A percentile compares a stretch with the other conserved stretches of the same genome.
phyloP scores from a whole-genome alignment of 2,113 vertebrate genomes.

The Lamprologus lemairii region DNA sequence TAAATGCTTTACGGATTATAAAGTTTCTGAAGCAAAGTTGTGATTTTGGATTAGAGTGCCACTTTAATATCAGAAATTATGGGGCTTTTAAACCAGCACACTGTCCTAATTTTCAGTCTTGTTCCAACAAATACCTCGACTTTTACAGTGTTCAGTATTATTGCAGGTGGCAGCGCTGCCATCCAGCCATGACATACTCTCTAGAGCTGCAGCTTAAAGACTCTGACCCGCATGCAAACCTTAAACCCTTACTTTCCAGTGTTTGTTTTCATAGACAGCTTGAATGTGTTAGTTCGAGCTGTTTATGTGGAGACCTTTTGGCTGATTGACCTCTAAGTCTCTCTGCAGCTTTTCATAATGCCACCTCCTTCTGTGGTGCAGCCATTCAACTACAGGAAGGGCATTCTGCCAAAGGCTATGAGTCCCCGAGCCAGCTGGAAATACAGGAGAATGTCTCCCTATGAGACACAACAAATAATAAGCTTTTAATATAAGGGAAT shows the following conservation, averaged over 20 bases:
- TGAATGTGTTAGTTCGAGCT: slow-evolving; percentile 21
- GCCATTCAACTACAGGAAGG: neutral
- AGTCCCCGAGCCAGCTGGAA: slow-evolving; percentile 17
- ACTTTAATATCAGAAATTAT: neutral
- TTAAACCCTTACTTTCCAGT: slow-evolving; percentile 7
- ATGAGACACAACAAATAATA: slow-evolving; percentile 40
- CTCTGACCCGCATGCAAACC: slow-evolving; percentile 21
- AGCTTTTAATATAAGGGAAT: slow-evolving; percentile 44
- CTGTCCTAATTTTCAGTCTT: neutral
- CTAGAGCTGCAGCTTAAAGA: neutral
- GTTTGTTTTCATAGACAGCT: slow-evolving; percentile 33
- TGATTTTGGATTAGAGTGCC: neutral
- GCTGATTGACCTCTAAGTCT: slow-evolving; percentile 8
- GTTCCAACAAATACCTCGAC: neutral
- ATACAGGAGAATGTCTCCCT: slow-evolving; percentile 4
- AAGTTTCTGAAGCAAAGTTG: neutral
- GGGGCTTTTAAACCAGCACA: neutral
- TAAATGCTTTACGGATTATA: neutral
- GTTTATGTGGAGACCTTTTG: slow-evolving; percentile 19
- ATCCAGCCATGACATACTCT: slow-evolving; percentile 18
- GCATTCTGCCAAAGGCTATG: slow-evolving; percentile 30
- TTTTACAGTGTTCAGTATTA: slow-evolving; percentile 12
- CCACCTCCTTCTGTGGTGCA: slow-evolving; percentile 6
- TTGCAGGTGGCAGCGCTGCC: slow-evolving; percentile 24
- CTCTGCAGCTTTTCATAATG: slow-evolving; percentile 1